Evolutionary conservation across 2,888 invertebrate genomes (phyloP).

Genomic region (Aphrophora alni): DNA sequence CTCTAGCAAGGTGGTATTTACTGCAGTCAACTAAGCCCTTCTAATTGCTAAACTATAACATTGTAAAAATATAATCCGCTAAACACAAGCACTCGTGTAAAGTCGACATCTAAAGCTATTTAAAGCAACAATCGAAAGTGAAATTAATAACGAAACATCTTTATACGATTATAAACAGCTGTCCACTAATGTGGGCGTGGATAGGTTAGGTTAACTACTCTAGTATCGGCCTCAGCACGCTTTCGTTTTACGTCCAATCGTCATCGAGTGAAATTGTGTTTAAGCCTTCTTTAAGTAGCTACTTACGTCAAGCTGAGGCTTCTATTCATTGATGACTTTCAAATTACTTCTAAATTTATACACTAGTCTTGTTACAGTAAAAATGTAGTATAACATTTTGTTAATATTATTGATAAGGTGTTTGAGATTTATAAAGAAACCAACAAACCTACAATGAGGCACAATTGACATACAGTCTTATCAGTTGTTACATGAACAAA

Average conservation of each 20-base stretch:
- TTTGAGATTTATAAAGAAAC: too few relatives aligned
- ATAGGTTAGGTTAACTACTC: too few relatives aligned
- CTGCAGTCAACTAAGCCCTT: neutral
- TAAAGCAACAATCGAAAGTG: neutral
- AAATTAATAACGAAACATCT: neutral
- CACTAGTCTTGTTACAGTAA: too few relatives aligned
- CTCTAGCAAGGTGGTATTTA: neutral
- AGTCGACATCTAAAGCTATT: neutral
- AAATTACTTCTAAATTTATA: too few relatives aligned
- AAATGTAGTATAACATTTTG: too few relatives aligned
- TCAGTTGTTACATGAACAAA: too few relatives aligned
- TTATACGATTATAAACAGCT: neutral
- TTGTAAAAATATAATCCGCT: neutral
- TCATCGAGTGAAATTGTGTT: neutral
- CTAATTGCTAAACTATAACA: neutral
- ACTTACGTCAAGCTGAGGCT: too few relatives aligned
- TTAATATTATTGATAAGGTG: too few relatives aligned
- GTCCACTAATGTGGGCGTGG: neutral
- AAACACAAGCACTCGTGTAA: neutral
- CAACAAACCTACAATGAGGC: too few relatives aligned
- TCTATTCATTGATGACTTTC: too few relatives aligned
- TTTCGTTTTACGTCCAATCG: neutral
- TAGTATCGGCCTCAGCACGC: neutral
- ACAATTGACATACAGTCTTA: too few relatives aligned
- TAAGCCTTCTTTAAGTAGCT: too few relatives aligned